A percentile compares a stretch with the other conserved stretches of the same genome.
These are phyloP conservation scores for Carterocephalus palaemon DNA, from an alignment of 2,888 invertebrate species.

Conservation along the genomic window DNA sequence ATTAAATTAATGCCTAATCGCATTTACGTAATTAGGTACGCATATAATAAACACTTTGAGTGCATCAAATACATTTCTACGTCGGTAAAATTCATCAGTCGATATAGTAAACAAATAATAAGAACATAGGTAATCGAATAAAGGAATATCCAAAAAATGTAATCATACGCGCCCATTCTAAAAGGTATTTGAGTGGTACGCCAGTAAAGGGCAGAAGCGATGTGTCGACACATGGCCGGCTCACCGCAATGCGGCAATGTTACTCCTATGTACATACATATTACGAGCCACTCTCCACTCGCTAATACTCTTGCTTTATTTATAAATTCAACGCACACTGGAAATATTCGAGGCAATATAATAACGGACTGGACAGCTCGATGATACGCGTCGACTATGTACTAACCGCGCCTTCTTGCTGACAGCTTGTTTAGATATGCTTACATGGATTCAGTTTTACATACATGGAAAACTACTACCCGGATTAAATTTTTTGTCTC, in stretches of 20 bases:
- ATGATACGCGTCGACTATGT: conserved; percentile 13
- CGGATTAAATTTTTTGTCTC: conserved; percentile 1
- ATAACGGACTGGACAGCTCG: conserved; percentile 29
- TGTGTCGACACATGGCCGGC: conserved; percentile 70
- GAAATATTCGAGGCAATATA: conserved; percentile 35
- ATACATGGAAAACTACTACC: no score
- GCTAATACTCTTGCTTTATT: conserved; percentile 55
- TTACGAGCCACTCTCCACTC: conserved; percentile 57
- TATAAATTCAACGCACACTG: conserved; percentile 46
- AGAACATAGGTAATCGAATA: neutral
- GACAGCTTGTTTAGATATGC: conserved; percentile 3
- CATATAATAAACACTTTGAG: no score
- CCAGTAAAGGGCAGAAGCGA: conserved; percentile 69
- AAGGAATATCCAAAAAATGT: conserved; percentile 15
- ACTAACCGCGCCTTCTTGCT: conserved; percentile 10
- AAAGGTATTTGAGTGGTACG: conserved; percentile 48
- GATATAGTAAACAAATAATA: neutral
- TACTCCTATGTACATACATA: conserved; percentile 67
- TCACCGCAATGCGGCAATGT: conserved; percentile 74
- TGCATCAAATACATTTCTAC: no score
- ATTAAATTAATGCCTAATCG: neutral
- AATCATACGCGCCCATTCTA: conserved; percentile 21
- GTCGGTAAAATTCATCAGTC: no score
- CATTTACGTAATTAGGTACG: no score
- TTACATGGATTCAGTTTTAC: neutral